Evolutionary conservation across 2,113 vertebrate species (phyloP), one percentile per base, ranked within the genome.

Genomic region (Alethe castanea): DNA sequence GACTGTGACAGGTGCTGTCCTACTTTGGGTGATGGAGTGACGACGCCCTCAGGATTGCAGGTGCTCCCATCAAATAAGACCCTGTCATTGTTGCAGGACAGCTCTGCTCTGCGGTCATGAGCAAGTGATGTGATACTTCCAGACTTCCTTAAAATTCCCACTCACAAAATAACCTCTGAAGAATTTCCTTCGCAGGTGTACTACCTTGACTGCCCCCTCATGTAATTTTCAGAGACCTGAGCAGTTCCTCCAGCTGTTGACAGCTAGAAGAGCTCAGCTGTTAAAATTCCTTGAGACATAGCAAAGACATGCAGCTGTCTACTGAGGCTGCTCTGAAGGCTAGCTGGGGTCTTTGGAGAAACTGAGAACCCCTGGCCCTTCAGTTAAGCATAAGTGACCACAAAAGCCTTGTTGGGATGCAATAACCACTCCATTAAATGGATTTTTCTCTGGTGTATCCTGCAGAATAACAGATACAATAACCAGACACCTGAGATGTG

Each of bases 121-220:
- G 22, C 20, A 62, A 72, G 14, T 3, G 3, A 20, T 3, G 4
- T 0, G 1, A 19, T 73, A 18, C 15, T 29, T 38, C 8, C 28
- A 48, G 45, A 10, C 20, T n/a, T 78, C 28, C 50, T 72, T 61
- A 61, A 54, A 72, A 72, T 36, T 65, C 2, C 1, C 84, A 11
- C 17, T 60, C 11, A 33, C 23, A 65, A 81, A 79, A 56, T 11
- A 86, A 12, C 33, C 56, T 89, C 33, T 59, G 77, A 82, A 53
- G 54, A 29, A 38, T 26, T 81, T 62, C 3, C 29, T 35, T 71
- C 67, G 26, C 33, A 52, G 29, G 14, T 81, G 31, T 23, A 40
- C 33, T 36, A 33, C 33, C 57, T 76, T 71, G 53, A 8, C 31
- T 54, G 25, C 25, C 13, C 44, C 35, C 22, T 72, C 28, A 28